Conservation (phyloP, 2,113 vertebrate genomes). For the Pseudorasbora parva region DNA sequence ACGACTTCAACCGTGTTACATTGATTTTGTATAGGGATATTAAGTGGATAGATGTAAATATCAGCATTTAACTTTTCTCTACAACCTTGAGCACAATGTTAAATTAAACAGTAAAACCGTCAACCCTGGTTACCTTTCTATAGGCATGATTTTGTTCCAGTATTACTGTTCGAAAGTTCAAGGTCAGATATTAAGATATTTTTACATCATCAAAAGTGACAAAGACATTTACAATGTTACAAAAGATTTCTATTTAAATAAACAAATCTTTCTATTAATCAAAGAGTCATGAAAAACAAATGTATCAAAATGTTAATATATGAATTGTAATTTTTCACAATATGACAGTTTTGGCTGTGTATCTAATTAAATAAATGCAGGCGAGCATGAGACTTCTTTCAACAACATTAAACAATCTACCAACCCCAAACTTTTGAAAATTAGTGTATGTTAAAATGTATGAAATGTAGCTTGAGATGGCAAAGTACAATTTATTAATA, state of each 20-base stretch:
- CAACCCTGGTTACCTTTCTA: no score
- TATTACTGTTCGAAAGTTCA: no score
- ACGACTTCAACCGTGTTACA: neutral
- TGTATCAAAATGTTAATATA: neutral
- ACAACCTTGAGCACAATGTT: neutral
- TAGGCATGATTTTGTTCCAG: no score
- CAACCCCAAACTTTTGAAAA: neutral
- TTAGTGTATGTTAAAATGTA: neutral
- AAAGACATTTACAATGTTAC: no score
- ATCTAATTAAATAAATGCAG: neutral
- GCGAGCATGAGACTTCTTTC: neutral
- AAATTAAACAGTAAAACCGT: neutral
- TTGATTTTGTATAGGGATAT: neutral
- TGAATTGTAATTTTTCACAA: neutral
- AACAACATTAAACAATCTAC: neutral
- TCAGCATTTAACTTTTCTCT: neutral
- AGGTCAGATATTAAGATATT: no score
- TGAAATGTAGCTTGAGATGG: neutral
- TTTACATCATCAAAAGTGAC: no score
- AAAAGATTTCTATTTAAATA: no score
- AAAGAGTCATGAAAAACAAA: no score
- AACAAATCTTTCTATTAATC: no score
- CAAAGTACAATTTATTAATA: neutral
- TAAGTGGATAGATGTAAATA: neutral
- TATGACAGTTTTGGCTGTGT: no score